Evolutionary conservation across 1,140 invertebrate genomes (phyloP), one percentile per base, ranked within the genome.

Genomic region (Steinernema khuongi): DNA sequence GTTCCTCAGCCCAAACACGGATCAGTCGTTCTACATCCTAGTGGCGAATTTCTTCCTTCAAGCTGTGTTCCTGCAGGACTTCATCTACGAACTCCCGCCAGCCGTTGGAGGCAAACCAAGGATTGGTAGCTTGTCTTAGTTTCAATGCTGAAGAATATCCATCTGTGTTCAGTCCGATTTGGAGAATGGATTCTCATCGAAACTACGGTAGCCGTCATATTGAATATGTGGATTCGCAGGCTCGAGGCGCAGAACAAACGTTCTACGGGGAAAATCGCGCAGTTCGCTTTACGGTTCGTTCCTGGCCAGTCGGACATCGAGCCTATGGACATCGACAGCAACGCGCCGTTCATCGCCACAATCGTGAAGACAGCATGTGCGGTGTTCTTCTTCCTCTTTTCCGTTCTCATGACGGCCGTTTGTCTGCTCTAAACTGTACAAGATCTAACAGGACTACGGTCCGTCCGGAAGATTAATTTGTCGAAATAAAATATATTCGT

Each of bases 41-140:
- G 44, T 80, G 17, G 29, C 50, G 30, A 80, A 80, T 72, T 77
- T 80, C 29, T 80, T 80, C 44, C 31, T 80, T 1, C 77, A 81
- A 71, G 50, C 30, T 30, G 67, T 80, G 31, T 81, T 75, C 30
- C 44, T 81, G 19, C 68, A 72, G 31, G 80, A 80, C 36, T 28
- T 68, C 7, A 50, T 80, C 0, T 50, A 32, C 22, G 73, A 60
- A 22, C 31, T 80, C n/a, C 79, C 79, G 1, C 79, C 79, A 28
- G 50, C 74, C 19, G 72, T 79, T 1, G 79, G 75, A 19, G 69
- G 74, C 14, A 28, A 67, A 19, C 66, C 77, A 11, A 72, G 70
- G 71, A 79, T 80, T 19, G 71, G 36, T 72, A 26, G 14, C n/a
- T 41, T n/a, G n/a, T n/a, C n/a, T n/a, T n/a, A n/a, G n/a, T 11